Conservation (phyloP, 2,888 invertebrate species). For the Baronia brevicornis region DNA sequence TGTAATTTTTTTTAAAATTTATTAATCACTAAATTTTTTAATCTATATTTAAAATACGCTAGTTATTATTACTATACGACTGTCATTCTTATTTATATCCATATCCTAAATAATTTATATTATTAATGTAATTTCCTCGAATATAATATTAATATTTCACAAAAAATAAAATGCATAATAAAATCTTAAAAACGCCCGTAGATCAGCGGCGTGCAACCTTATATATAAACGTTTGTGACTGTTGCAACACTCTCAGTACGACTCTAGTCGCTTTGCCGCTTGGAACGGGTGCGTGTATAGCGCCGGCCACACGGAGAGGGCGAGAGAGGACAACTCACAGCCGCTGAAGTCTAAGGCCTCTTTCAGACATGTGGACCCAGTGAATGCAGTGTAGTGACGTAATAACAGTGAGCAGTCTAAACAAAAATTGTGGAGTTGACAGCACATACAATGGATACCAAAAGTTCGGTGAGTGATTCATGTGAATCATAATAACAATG, state of each 20-base stretch:
- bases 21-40: background rate
- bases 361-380: conserved; percentile 63
- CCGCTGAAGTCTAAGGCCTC: conserved; percentile 36
- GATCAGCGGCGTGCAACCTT: conserved; percentile 44
- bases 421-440: conserved; percentile 21
- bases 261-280: conserved; percentile 77
- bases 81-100: too few species aligned
- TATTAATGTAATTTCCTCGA: conserved; percentile 1
- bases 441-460: conserved; percentile 55
- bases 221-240: conserved; percentile 70
- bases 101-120: conserved; percentile 7
- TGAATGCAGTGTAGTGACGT: conserved; percentile 71
- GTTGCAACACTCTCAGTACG: conserved; percentile 74
- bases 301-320: conserved; percentile 73
- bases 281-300: conserved; percentile 63
- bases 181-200: conserved; percentile 9
- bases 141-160: conserved; percentile 3
- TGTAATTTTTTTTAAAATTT: too few species aligned
- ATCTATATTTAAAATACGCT: background rate
- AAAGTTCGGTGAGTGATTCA: conserved; percentile 56
- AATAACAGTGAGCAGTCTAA: conserved; percentile 49
- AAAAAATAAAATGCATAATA: conserved; percentile 4
- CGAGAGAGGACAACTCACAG: conserved; percentile 64
- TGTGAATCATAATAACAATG: conserved; percentile 14
- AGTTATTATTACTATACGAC: too few species aligned